Percentiles rank a stretch among this genome's conserved stretches.
These are phyloP conservation scores for Mayetiola destructor DNA, from an alignment of 2,888 invertebrate genomes.

Conservation along the genomic window DNA sequence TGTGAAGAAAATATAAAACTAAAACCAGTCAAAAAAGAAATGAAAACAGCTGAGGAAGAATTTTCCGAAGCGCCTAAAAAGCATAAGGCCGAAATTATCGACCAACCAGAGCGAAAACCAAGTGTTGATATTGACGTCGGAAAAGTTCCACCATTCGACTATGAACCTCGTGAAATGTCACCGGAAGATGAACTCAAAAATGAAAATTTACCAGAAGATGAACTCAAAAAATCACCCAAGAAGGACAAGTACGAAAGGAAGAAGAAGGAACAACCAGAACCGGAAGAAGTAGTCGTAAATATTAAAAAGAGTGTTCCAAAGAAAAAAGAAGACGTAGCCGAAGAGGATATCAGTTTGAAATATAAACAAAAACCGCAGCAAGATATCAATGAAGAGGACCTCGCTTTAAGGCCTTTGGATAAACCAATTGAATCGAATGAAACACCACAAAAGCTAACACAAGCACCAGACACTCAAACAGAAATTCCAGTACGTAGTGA, in stretches of 20 bases:
- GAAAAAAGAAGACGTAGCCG: constrained; percentile 8
- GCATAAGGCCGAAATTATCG: constrained; percentile 27
- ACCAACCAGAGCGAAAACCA: constrained; percentile 32
- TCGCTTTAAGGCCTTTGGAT: not conserved
- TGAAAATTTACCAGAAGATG: constrained; percentile 25
- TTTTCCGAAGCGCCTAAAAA: constrained; percentile 28
- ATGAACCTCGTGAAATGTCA: constrained; percentile 22
- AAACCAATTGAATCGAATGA: not conserved
- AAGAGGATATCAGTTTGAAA: constrained; percentile 13
- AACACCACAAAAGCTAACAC: not conserved
- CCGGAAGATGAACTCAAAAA: constrained; percentile 21
- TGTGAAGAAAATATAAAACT: constrained; percentile 35
- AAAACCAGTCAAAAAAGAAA: constrained; percentile 36
- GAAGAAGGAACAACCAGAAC: constrained; percentile 29
- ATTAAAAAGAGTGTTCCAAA: constrained; percentile 35
- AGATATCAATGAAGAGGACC: not conserved
- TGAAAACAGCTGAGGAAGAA: constrained; percentile 16
- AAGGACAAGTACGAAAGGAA: constrained; percentile 30
- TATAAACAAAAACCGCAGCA: constrained; percentile 7
- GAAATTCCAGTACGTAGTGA: not conserved
- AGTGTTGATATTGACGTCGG: constrained; percentile 21
- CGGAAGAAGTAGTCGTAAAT: constrained; percentile 35
- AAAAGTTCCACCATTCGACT: constrained; percentile 7
- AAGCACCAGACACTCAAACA: not conserved
- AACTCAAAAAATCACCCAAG: not conserved